phyloP scores from a whole-genome alignment of 1,140 invertebrate genomes.

The Ceratina calcarata region DNA sequence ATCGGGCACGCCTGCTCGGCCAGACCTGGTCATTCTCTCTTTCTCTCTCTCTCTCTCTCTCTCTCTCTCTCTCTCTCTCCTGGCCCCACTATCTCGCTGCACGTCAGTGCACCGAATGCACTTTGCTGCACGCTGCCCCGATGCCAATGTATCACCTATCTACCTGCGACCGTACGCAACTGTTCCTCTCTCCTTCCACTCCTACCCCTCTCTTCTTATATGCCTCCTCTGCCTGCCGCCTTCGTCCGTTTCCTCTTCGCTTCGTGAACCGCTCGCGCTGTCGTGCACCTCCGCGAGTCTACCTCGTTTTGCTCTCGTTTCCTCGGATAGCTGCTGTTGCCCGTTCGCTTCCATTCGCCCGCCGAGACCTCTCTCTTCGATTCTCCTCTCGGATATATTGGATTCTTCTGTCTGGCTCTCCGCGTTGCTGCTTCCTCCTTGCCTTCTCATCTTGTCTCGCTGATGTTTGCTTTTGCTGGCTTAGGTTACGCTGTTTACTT shows the following conservation, averaged over 20 bases:
- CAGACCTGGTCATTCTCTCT: conserved; percentile 12
- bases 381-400: neutral
- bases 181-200: conserved; percentile 33
- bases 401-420: conserved; percentile 3
- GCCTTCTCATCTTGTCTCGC: neutral
- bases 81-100: conserved; percentile 54
- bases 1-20: conserved; percentile 55
- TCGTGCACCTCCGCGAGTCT: too few species aligned
- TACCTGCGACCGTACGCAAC: conserved; percentile 54
- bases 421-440: conserved; percentile 17
- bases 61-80: conserved; percentile 51
- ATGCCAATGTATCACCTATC: conserved; percentile 61
- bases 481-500: conserved; percentile 2
- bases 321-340: conserved; percentile 1
- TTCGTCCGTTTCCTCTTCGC: neutral
- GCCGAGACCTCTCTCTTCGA: conserved; percentile 1
- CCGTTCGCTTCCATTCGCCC: neutral
- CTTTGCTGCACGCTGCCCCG: conserved; percentile 48
- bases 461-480: neutral
- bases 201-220: conserved; percentile 6
- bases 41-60: neutral
- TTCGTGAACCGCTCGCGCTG: neutral
- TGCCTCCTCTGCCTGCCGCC: neutral
- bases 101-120: conserved; percentile 62
- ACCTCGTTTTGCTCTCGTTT: neutral